phyloP scores from a whole-genome alignment of 2,113 vertebrate species.

The Grammomys surdaster region DNA sequence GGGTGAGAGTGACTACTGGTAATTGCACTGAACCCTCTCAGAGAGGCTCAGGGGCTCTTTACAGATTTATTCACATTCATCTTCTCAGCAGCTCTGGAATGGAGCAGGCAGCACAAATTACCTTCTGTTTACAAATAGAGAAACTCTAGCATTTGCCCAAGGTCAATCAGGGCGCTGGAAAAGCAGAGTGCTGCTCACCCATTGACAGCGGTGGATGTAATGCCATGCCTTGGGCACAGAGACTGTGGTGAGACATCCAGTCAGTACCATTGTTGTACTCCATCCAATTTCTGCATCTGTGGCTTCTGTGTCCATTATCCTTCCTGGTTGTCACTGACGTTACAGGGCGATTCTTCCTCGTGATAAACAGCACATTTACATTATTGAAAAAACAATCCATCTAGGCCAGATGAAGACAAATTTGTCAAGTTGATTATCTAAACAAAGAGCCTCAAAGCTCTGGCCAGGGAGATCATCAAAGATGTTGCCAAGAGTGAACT shows the following conservation, averaged over 20 bases:
- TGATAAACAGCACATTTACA: neutral
- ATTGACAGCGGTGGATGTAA: neutral
- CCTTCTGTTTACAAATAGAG: conserved; percentile 7
- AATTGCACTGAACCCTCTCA: neutral
- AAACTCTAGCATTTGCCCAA: conserved; percentile 8
- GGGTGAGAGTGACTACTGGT: conserved; percentile 33
- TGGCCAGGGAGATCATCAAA: neutral
- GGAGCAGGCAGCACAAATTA: conserved; percentile 19
- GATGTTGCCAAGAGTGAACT: neutral
- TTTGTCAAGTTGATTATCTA: neutral
- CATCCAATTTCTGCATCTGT: neutral
- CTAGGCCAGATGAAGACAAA: neutral
- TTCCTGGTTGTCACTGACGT: neutral
- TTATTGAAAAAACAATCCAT: conserved; percentile 14
- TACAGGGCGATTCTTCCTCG: neutral
- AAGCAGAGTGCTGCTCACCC: neutral
- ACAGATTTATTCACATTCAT: neutral
- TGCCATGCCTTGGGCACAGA: neutral
- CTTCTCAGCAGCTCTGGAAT: conserved; percentile 40
- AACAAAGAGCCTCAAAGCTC: neutral
- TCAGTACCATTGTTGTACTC: neutral
- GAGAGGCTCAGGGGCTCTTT: neutral
- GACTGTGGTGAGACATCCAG: neutral
- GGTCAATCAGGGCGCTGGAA: neutral
- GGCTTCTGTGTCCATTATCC: neutral